These are phyloP conservation scores for Stenoptilia bipunctidactyla DNA, from an alignment of 2,888 invertebrate species.

Conservation along the genomic window DNA sequence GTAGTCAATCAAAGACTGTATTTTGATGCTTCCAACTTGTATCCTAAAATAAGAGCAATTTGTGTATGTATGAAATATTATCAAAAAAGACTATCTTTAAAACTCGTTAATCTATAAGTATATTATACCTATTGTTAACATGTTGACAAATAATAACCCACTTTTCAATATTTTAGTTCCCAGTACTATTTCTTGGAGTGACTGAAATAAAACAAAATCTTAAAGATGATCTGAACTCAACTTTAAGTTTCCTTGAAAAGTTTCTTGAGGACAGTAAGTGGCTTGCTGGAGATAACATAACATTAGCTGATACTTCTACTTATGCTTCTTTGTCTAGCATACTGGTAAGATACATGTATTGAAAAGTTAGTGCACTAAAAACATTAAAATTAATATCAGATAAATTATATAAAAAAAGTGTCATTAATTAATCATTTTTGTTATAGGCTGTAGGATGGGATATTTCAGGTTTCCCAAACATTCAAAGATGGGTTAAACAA, in stretches of 20 bases:
- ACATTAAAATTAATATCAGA: too few relatives aligned
- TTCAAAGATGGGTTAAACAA: constrained; percentile 70
- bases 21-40: constrained; percentile 74
- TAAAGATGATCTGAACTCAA: constrained; percentile 67
- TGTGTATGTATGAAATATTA: constrained; percentile 52
- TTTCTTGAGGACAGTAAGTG: constrained; percentile 71
- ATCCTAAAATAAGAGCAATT: constrained; percentile 73
- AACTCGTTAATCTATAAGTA: not conserved
- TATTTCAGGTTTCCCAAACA: constrained; percentile 64
- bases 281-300: constrained; percentile 72
- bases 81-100: not conserved
- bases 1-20: constrained; percentile 73
- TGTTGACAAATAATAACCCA: too few relatives aligned
- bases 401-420: too few relatives aligned
- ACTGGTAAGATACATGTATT: constrained; percentile 53
- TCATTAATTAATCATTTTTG: constrained; percentile 13
- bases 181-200: constrained; percentile 70
- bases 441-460: constrained; percentile 73
- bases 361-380: too few relatives aligned
- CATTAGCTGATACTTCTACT: constrained; percentile 75
- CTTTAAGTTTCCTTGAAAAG: constrained; percentile 71
- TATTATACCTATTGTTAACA: too few relatives aligned
- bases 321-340: constrained; percentile 69
- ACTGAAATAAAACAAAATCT: constrained; percentile 65
- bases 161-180: constrained; percentile 52